These are phyloP conservation scores for Andrena dorsata DNA, from an alignment of 2,888 invertebrate species.

Conservation along the genomic window DNA sequence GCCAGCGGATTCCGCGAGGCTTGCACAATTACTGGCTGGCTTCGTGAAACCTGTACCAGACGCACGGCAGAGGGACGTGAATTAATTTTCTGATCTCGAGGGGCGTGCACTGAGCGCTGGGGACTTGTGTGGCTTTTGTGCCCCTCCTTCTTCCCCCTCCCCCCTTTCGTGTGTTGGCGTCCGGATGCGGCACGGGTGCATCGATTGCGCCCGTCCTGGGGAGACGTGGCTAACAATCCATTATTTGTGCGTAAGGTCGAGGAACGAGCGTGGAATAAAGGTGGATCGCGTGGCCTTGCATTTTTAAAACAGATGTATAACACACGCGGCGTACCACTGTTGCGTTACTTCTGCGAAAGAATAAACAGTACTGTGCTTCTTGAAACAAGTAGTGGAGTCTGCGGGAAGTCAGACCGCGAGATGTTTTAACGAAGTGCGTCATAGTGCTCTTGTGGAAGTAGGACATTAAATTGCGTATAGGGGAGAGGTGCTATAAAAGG, in stretches of 20 bases:
- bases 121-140: constrained; percentile 57
- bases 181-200: constrained; percentile 43
- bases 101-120: constrained; percentile 6
- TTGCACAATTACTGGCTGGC: constrained; percentile 23
- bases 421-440: too few species aligned
- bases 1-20: constrained; percentile 22
- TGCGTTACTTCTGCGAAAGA: too few species aligned
- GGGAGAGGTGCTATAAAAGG: too few species aligned
- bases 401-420: too few species aligned
- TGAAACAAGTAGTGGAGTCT: too few species aligned
- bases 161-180: constrained; percentile 37
- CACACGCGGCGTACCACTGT: too few species aligned
- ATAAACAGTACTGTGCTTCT: too few species aligned
- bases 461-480: too few species aligned
- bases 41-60: constrained; percentile 26
- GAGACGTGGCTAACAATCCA: constrained; percentile 5
- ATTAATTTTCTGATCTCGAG: constrained; percentile 66
- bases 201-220: constrained; percentile 47
- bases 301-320: too few species aligned
- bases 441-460: too few species aligned
- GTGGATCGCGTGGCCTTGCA: too few species aligned
- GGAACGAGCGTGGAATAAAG: constrained; percentile 4
- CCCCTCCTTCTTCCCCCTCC: background rate
- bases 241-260: constrained; percentile 8
- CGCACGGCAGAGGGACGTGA: constrained; percentile 38